Evolutionary conservation across 2,888 invertebrate species (phyloP), one percentile per base, ranked within the genome.

Genomic region (Spodoptera exigua): DNA sequence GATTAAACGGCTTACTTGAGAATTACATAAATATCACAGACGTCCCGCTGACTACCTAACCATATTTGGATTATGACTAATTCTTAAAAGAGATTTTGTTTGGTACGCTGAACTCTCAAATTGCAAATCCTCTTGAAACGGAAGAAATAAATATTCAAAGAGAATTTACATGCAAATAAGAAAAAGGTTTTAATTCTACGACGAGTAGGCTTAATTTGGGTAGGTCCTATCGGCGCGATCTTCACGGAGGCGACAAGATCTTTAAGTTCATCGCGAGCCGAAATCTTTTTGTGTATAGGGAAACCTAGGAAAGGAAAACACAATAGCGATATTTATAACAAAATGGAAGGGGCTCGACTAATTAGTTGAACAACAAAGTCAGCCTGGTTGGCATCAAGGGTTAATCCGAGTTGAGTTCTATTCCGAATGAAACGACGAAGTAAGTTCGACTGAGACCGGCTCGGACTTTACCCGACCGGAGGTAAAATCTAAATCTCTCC

Each of bases 1-100:
- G 87, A 89, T 91, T 90, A 89, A 88, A 86, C 85, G 79, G 85
- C 84, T 89, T 88, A 86, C 82, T 84, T 72, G 79, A 80, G 84
- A 85, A 87, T 89, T 88, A 87, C 83, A 85, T 85, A 88, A 88
- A 88, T 88, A 86, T 82, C 80, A 76, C 76, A 80, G 81, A 81
- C 76, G 79, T 83, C 78, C 74, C 80, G 74, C 75, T 80, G 78
- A 78, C 81, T 80, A 69, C 78, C 68, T 82, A 82, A 79, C 81
- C 83, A 82, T 79, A 76, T 79, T 79, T 64, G 79, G 80, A 87
- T 86, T 82, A 84, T 81, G 71, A 80, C 79, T 79, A 79, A 86
- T 82, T 81, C 79, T 78, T 70, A 78, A 81, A 81, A 78, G 78
- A 80, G 81, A 83, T 83, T 86, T 78, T 60, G 70, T 76, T 79